Evolutionary conservation across 2,888 invertebrate genomes (phyloP).

Genomic region (Orgyia antiqua): DNA sequence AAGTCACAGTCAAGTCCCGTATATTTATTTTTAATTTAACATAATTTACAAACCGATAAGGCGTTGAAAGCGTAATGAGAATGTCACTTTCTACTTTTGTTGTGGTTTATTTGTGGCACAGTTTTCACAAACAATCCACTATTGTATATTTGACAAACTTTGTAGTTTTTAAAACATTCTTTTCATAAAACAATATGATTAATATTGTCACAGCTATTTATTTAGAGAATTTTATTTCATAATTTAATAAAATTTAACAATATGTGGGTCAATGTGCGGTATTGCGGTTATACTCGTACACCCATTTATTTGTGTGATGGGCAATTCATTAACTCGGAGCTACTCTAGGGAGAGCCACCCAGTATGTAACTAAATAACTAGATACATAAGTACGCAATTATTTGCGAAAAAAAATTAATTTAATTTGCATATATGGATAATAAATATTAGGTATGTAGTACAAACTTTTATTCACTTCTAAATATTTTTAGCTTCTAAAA

Average conservation of each 20-base stretch:
- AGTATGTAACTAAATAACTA: conserved; percentile 31
- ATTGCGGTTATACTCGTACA: conserved; percentile 20
- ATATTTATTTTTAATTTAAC: conserved; percentile 4
- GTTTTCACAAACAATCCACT: conserved; percentile 6
- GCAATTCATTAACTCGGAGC: conserved; percentile 43
- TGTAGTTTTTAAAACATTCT: neutral
- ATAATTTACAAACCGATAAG: conserved; percentile 7
- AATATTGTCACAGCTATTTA: neutral
- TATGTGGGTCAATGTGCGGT: conserved; percentile 25
- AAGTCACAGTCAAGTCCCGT: neutral
- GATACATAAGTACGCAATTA: conserved; percentile 44
- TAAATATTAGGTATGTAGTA: too few species aligned
- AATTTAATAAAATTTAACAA: conserved; percentile 5
- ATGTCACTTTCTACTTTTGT: conserved; percentile 16
- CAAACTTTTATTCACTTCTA: too few species aligned
- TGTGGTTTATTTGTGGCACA: conserved; percentile 12
- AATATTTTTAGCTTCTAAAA: too few species aligned
- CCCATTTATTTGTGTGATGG: conserved; percentile 31
- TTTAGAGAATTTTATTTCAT: neutral
- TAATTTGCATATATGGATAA: too few species aligned
- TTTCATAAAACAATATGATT: neutral
- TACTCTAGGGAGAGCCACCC: conserved; percentile 31
- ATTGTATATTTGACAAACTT: conserved; percentile 7
- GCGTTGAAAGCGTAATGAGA: conserved; percentile 5
- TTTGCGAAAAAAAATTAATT: conserved; percentile 32